A percentile compares a stretch with the other conserved stretches of the same genome.
Conservation (phyloP, 2,797 vertebrate genomes). For the Acrossocheilus fasciatus region DNA sequence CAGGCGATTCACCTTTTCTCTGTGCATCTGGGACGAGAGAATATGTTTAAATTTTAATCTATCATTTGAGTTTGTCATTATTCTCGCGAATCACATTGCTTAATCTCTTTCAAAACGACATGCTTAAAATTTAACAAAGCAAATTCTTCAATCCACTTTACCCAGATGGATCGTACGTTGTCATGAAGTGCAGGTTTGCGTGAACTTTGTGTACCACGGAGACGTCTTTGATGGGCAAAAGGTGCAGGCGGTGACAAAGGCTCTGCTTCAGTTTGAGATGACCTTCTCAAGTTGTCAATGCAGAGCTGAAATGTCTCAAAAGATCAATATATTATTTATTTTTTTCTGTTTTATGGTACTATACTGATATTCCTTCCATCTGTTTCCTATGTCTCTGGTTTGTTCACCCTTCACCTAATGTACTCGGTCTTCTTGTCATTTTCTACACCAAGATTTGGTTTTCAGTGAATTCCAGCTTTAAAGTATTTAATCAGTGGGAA, state of each 20-base stretch:
- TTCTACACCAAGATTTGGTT: slow-evolving; percentile 13
- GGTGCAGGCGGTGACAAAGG: neutral
- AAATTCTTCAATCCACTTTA: slow-evolving; percentile 14
- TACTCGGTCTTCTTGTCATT: neutral
- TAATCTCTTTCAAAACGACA: slow-evolving; percentile 21
- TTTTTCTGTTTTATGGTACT: neutral
- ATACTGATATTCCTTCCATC: neutral
- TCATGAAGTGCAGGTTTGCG: neutral
- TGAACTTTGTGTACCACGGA: slow-evolving; percentile 9
- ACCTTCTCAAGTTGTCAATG: neutral
- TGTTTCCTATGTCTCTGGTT: neutral
- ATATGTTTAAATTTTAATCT: slow-evolving; percentile 39
- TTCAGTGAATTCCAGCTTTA: neutral
- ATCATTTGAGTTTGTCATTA: slow-evolving; percentile 9
- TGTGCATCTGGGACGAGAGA: neutral
- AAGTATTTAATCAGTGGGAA: slow-evolving; percentile 3
- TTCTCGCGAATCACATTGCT: slow-evolving; percentile 13
- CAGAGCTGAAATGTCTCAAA: neutral
- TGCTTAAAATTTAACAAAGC: slow-evolving; percentile 3
- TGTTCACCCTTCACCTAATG: slow-evolving; percentile 15
- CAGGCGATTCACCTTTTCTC: slow-evolving; percentile 34
- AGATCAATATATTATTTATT: neutral
- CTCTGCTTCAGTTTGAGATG: slow-evolving; percentile 1
- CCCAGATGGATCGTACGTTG: neutral
- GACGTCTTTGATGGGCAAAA: slow-evolving; percentile 2